A percentile compares a stretch with the other conserved stretches of the same genome.
These are phyloP conservation scores for Ochotona princeps DNA, from an alignment of 2,113 vertebrate species.

Conservation along the genomic window DNA sequence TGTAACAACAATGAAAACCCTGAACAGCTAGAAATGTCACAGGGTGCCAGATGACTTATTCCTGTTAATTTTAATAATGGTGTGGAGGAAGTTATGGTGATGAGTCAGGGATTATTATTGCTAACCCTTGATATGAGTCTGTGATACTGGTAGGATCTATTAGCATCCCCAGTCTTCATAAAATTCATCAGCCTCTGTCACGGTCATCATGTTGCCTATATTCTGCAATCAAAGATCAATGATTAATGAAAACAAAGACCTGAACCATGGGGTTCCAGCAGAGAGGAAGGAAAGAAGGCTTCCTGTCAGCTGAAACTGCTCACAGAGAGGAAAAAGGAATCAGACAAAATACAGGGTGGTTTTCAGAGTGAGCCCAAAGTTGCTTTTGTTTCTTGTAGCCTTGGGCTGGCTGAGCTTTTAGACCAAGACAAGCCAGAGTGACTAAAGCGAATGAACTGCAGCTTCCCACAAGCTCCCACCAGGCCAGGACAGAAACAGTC, in stretches of 20 bases:
- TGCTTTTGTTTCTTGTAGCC: background rate
- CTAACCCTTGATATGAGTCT: background rate
- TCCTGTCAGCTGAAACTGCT: background rate
- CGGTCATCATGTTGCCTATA: background rate
- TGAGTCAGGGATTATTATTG: background rate
- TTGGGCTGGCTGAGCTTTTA: slow-evolving; percentile 21
- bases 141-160: background rate
- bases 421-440: background rate
- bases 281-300: slow-evolving; percentile 55
- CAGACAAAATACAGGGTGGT: slow-evolving; percentile 41
- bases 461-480: background rate
- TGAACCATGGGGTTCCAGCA: background rate
- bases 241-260: slow-evolving; percentile 60
- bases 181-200: background rate
- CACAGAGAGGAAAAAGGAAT: slow-evolving; percentile 7
- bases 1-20: slow-evolving; percentile 21
- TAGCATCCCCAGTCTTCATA: background rate
- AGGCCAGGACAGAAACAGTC: background rate
- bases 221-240: slow-evolving; percentile 46
- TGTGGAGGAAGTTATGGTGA: slow-evolving; percentile 37
- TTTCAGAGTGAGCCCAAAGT: slow-evolving; percentile 11
- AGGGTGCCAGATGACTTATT: slow-evolving; percentile 1
- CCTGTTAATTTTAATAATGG: slow-evolving; percentile 33
- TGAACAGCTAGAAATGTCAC: background rate
- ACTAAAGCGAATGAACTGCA: background rate